Conservation (phyloP, 2,888 invertebrate genomes). For the Ectemnius continuus region DNA sequence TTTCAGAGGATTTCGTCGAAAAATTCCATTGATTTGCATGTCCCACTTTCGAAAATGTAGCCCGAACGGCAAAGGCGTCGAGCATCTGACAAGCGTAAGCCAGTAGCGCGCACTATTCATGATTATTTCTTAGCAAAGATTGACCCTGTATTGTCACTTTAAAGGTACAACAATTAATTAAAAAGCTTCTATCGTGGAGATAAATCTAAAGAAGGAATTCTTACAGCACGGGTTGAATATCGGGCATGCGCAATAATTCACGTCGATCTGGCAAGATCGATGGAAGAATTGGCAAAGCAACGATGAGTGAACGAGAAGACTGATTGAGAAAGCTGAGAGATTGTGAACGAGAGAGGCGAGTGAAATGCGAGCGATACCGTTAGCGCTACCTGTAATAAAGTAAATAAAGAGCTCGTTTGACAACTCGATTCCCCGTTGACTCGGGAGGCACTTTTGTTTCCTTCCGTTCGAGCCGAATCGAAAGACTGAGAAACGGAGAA, state of each 20-base stretch:
- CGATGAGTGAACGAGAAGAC: slow-evolving; percentile 3
- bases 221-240: too few species aligned
- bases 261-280: slow-evolving; percentile 55
- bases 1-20: background rate
- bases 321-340: background rate
- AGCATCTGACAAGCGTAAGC: too few species aligned
- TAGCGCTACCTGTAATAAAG: slow-evolving; percentile 75
- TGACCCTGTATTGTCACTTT: too few species aligned
- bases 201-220: too few species aligned
- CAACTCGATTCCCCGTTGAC: slow-evolving; percentile 61
- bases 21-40: too few species aligned
- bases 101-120: too few species aligned
- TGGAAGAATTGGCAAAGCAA: slow-evolving; percentile 64
- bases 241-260: slow-evolving; percentile 52
- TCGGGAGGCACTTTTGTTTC: slow-evolving; percentile 62
- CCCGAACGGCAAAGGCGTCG: too few species aligned
- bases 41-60: too few species aligned
- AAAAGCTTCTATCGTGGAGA: too few species aligned
- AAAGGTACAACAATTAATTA: too few species aligned
- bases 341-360: slow-evolving; percentile 25
- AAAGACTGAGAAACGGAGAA: slow-evolving; percentile 25
- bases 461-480: slow-evolving; percentile 49
- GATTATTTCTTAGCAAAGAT: too few species aligned
- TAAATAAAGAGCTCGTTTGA: slow-evolving; percentile 74
- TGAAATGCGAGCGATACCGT: slow-evolving; percentile 73